Conservation (phyloP, 2,113 vertebrate genomes). For the Eidolon helvum region DNA sequence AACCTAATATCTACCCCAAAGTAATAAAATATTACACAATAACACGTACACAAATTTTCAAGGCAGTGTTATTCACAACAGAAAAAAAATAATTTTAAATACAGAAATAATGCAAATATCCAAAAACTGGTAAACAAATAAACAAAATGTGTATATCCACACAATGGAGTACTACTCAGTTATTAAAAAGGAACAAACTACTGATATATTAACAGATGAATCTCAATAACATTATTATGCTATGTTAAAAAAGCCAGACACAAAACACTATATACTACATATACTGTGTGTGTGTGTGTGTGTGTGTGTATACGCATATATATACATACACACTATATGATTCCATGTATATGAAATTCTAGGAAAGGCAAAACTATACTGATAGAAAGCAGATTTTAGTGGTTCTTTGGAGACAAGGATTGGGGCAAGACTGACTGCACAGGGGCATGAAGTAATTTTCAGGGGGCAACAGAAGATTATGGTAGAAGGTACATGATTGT, state of each 20-base stretch:
- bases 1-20: not conserved
- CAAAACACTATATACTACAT: not conserved
- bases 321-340: not conserved
- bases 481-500: fast-evolving
- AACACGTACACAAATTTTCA: not conserved
- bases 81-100: not conserved
- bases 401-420: not conserved
- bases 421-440: not conserved
- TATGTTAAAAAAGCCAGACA: not conserved
- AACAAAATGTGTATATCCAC: not conserved
- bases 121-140: not conserved
- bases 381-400: not conserved
- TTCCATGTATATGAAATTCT: not conserved
- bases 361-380: not conserved
- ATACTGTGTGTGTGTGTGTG: too few relatives aligned
- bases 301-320: too few relatives aligned
- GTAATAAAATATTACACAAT: not conserved
- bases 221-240: not conserved
- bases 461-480: not conserved
- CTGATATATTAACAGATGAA: not conserved
- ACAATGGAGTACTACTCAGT: not conserved
- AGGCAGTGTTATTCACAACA: not conserved
- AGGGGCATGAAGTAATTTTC: not conserved
- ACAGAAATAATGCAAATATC: not conserved
- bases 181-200: slow-evolving; percentile 5